Evolutionary conservation across 2,113 vertebrate species (phyloP), one percentile per base, ranked within the genome.

Genomic region (Leucosticte australis): DNA sequence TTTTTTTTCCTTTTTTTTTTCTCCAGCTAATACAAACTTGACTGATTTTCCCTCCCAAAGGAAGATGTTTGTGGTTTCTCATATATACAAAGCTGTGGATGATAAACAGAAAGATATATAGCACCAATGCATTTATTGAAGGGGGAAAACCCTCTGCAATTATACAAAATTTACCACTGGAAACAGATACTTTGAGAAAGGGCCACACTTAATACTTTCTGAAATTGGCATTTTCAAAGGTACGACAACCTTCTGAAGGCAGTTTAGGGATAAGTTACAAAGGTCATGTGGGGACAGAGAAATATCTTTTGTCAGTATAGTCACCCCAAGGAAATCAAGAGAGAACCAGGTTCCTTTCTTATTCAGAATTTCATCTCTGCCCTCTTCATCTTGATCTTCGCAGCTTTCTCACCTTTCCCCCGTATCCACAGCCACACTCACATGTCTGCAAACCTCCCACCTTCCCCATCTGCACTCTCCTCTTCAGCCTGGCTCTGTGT

Each of bases 1-100:
- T 59, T 21, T 55, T 31, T 53, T 31, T 27, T 2, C 1, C 3
- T 8, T 11, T 11, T 3, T 44, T 30, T 82, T 46, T 3, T 0
- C 30, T 47, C 18, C 19, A 67, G 24, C 13, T 63, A 26, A 52
- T 39, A 42, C 31, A 76, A 50, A n/a, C 46, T 73, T 85, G n/a
- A 80, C 59, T 62, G n/a, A 50, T 80, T 57, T 79, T 88, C 22
- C 26, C 12, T 62, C 46, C 23, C 13, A 21, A 64, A 90, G 27
- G 46, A 88, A 86, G 35, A 53, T 55, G 11, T 42, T 47, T 90
- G 55, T 69, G 42, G 35, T 86, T 83, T 92, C 68, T 86, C 42
- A 80, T 21, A 13, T 35, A 41, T 0, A 0, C 42, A 70, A 80
- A 71, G 9, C 59, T 74, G 68, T 2, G 4, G 59, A 50, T 1